phyloP scores from a whole-genome alignment of 37 sponge, comb jelly and placozoan genomes.

The Aphrocallistes beatrix region DNA sequence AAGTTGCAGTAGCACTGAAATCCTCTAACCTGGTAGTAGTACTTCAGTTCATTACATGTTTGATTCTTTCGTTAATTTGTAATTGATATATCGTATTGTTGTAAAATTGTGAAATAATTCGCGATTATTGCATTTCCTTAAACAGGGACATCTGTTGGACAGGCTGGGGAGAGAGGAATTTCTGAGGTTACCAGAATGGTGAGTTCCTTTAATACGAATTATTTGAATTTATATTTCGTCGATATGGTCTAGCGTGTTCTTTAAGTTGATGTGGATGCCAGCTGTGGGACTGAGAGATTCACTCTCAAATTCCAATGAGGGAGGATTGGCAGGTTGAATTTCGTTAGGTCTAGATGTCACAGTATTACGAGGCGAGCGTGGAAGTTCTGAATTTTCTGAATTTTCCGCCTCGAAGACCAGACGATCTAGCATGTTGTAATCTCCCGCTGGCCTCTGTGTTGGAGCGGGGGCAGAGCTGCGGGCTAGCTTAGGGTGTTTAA shows the following conservation, averaged over 20 bases:
- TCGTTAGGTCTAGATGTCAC: background rate
- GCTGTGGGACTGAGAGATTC: background rate
- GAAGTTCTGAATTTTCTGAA: background rate
- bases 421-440: background rate
- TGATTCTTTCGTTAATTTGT: too few relatives aligned
- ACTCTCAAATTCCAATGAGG: background rate
- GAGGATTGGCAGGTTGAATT: background rate
- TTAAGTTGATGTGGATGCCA: background rate
- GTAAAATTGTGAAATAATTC: too few relatives aligned
- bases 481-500: background rate
- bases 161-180: background rate
- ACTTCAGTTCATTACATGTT: too few relatives aligned
- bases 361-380: background rate
- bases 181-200: background rate
- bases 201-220: background rate
- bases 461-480: background rate
- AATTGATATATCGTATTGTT: too few relatives aligned
- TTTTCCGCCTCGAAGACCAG: background rate
- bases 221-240: background rate
- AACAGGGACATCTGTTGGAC: background rate
- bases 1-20: background rate
- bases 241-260: background rate
- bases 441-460: background rate
- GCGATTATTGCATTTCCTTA: background rate
- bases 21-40: background rate